phyloP scores from a whole-genome alignment of 2,888 invertebrate genomes.

The Xanthorhoe spadicearia region DNA sequence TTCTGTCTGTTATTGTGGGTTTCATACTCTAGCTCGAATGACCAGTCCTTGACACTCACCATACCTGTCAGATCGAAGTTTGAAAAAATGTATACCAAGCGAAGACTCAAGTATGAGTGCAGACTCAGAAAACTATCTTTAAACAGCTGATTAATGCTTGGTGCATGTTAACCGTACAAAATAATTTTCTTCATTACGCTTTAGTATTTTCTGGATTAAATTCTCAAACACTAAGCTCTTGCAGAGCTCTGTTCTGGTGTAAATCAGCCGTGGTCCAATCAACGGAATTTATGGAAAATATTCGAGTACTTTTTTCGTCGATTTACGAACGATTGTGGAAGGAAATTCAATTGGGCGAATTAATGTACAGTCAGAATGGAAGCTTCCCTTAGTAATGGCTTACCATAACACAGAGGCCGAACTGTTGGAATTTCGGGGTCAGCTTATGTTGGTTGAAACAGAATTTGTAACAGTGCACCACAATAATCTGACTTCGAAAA shows the following conservation, averaged over 20 bases:
- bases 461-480: too few relatives aligned
- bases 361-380: conserved; percentile 49
- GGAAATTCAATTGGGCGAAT: conserved; percentile 63
- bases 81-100: too few relatives aligned
- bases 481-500: too few relatives aligned
- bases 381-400: neutral
- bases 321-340: conserved; percentile 51
- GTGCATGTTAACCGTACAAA: neutral
- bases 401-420: too few relatives aligned
- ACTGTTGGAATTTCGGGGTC: too few relatives aligned
- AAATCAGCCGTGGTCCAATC: conserved; percentile 49
- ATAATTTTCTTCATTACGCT: conserved; percentile 9
- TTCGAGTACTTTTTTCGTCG: conserved; percentile 51
- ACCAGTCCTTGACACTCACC: too few relatives aligned
- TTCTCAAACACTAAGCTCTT: conserved; percentile 32
- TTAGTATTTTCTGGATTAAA: conserved; percentile 11
- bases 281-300: conserved; percentile 53
- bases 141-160: neutral
- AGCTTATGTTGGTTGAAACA: too few relatives aligned
- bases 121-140: neutral
- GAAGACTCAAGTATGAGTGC: too few relatives aligned
- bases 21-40: too few relatives aligned
- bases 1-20: too few relatives aligned
- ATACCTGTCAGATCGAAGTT: too few relatives aligned
- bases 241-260: conserved; percentile 26